phyloP scores from a whole-genome alignment of 2,113 vertebrate species.

The Cranoglanis bouderius region DNA sequence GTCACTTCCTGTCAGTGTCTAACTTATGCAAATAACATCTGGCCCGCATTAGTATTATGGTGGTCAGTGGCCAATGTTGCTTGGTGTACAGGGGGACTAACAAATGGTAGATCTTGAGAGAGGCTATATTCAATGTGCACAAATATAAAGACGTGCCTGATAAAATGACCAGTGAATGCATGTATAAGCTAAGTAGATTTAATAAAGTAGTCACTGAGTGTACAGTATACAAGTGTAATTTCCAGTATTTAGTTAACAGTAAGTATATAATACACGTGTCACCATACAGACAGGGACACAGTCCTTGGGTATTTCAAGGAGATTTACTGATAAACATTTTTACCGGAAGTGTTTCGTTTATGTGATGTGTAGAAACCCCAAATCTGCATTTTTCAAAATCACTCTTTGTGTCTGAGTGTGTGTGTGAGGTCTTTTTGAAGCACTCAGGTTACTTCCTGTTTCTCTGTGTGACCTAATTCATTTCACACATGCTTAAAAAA shows the following conservation, averaged over 20 bases:
- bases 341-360: neutral
- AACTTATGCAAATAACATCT: neutral
- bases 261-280: neutral
- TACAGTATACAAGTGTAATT: neutral
- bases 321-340: neutral
- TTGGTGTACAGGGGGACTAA: neutral
- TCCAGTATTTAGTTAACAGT: neutral
- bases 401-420: neutral
- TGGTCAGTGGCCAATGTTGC: neutral
- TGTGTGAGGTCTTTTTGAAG: constrained; percentile 30
- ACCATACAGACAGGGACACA: neutral
- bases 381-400: constrained; percentile 36
- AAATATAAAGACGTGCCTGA: neutral
- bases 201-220: neutral
- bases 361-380: neutral
- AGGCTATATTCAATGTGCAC: neutral
- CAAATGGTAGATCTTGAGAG: neutral
- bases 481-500: neutral
- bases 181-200: neutral
- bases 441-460: constrained; percentile 38
- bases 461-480: constrained; percentile 34
- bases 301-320: neutral
- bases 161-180: neutral
- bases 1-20: constrained; percentile 4
- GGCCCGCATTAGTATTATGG: no score